phyloP scores from a whole-genome alignment of 2,888 invertebrate species.

The Acleris literana region DNA sequence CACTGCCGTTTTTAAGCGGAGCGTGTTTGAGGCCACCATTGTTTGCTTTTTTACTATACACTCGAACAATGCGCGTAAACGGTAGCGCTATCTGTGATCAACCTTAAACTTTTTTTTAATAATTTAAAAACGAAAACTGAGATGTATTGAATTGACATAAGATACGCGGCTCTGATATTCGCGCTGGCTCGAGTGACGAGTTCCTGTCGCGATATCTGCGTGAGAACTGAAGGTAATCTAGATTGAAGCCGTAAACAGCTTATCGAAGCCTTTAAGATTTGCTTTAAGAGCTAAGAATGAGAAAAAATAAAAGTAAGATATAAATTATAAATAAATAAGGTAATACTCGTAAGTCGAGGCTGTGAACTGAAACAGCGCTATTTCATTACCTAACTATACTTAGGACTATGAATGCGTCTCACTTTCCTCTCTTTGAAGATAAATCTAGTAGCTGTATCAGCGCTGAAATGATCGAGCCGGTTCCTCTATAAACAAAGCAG shows the following conservation, averaged over 20 bases:
- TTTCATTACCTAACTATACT: too few species aligned
- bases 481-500: conserved; percentile 33
- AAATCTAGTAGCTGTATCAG: neutral
- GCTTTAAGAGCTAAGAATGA: too few species aligned
- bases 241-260: neutral
- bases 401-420: neutral
- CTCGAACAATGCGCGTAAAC: conserved; percentile 79
- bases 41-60: conserved; percentile 79
- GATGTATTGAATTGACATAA: conserved; percentile 64
- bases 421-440: neutral
- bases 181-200: conserved; percentile 60
- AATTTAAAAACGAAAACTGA: conserved; percentile 61
- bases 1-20: conserved; percentile 58
- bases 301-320: too few species aligned
- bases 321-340: too few species aligned
- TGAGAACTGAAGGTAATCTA: conserved; percentile 32
- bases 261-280: too few species aligned
- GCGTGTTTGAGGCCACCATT: conserved; percentile 71
- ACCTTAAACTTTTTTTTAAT: conserved; percentile 71
- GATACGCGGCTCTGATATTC: conserved; percentile 56
- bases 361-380: too few species aligned
- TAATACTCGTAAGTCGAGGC: too few species aligned
- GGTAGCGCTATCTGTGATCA: conserved; percentile 83
- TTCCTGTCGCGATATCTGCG: conserved; percentile 47
- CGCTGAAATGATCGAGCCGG: conserved; percentile 9